A percentile compares a stretch with the other conserved stretches of the same genome.
phyloP scores from a whole-genome alignment of 2,888 invertebrate species.

The Myathropa florea region DNA sequence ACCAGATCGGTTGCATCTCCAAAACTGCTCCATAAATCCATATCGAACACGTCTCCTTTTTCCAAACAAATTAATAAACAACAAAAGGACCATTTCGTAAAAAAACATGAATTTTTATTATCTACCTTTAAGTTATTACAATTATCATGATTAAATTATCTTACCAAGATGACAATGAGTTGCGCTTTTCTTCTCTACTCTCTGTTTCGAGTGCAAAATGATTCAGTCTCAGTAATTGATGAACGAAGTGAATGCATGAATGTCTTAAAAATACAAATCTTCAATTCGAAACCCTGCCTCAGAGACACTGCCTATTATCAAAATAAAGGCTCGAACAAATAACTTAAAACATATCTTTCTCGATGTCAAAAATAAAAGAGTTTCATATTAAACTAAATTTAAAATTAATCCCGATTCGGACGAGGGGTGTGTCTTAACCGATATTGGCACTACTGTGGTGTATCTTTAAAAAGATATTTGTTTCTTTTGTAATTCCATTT shows the following conservation, averaged over 20 bases:
- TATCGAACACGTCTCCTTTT: too few relatives aligned
- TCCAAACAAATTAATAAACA: not conserved
- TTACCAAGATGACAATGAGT: slow-evolving; percentile 16
- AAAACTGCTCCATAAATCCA: too few relatives aligned
- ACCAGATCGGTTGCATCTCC: too few relatives aligned
- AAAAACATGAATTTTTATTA: not conserved
- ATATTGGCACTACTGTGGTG: not conserved
- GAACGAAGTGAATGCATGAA: slow-evolving; percentile 54
- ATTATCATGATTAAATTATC: slow-evolving; percentile 31
- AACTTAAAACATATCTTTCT: not conserved
- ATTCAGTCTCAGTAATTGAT: slow-evolving; percentile 60
- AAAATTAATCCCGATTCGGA: not conserved
- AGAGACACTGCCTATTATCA: not conserved
- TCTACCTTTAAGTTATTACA: slow-evolving; percentile 5
- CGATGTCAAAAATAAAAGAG: not conserved
- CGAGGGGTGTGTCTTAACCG: not conserved
- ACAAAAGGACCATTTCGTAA: not conserved
- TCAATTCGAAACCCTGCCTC: not conserved
- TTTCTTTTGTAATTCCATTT: not conserved
- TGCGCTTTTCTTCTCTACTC: not conserved
- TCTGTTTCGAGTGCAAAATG: slow-evolving; percentile 56
- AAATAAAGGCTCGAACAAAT: not conserved
- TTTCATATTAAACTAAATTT: not conserved
- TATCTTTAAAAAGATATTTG: not conserved
- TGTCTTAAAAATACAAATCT: slow-evolving; percentile 31